Percentiles rank a stretch among this genome's conserved stretches.
Evolutionary conservation across 2,113 vertebrate genomes (phyloP).

Genomic region (Festucalex cinctus): DNA sequence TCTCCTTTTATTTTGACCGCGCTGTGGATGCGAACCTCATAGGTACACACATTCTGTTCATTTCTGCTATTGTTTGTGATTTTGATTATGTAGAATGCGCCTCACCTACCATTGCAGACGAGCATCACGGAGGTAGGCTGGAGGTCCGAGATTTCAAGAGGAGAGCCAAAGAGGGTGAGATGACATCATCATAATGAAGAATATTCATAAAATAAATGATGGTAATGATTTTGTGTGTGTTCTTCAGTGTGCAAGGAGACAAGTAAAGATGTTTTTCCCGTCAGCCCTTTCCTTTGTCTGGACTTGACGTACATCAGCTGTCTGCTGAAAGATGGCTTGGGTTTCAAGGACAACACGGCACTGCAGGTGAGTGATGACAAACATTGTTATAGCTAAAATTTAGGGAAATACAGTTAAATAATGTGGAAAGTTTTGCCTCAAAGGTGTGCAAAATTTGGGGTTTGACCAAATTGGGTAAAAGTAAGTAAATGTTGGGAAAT

Average conservation of each 20-base stretch:
- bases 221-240: conserved; percentile 3
- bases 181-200: not conserved
- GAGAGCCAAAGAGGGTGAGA: conserved; percentile 89
- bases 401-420: too few relatives aligned
- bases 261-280: conserved; percentile 63
- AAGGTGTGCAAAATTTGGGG: too few relatives aligned
- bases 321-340: conserved; percentile 89
- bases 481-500: too few relatives aligned
- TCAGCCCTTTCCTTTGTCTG: conserved; percentile 89
- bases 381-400: too few relatives aligned
- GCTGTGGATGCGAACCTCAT: conserved; percentile 88
- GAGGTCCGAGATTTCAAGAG: conserved; percentile 86
- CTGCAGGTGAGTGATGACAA: conserved; percentile 76
- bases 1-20: conserved; percentile 95
- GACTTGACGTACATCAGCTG: conserved; percentile 92
- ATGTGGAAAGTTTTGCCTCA: too few relatives aligned
- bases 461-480: too few relatives aligned
- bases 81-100: not conserved
- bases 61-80: conserved; percentile 29
- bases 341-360: conserved; percentile 81
- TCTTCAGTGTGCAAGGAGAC: conserved; percentile 83
- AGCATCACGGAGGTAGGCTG: conserved; percentile 79
- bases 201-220: not conserved
- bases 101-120: conserved; percentile 73
- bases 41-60: conserved; percentile 68